phyloP scores from a whole-genome alignment of 2,888 invertebrate species.

The Penaeus monodon region DNA sequence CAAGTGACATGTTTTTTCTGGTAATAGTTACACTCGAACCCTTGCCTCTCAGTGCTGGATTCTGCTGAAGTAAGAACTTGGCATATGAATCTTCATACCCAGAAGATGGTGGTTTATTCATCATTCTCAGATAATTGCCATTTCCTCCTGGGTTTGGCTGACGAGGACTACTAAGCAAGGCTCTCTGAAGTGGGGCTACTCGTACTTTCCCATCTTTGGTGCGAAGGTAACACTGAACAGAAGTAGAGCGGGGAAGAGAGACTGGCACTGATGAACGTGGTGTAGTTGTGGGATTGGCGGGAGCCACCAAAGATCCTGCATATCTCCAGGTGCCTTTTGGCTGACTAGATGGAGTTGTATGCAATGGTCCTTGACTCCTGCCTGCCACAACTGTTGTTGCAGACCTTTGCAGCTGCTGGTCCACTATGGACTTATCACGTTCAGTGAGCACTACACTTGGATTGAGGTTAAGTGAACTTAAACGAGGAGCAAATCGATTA shows the following conservation, averaged over 20 bases:
- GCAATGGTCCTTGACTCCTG: conserved; percentile 10
- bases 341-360: conserved; percentile 47
- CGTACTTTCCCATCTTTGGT: conserved; percentile 52
- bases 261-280: conserved; percentile 25
- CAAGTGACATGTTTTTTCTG: conserved; percentile 57
- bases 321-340: conserved; percentile 50
- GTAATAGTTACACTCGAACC: conserved; percentile 49
- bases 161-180: conserved; percentile 20
- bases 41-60: conserved; percentile 22
- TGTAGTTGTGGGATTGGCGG: conserved; percentile 32
- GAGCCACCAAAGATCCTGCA: conserved; percentile 52
- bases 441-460: conserved; percentile 71
- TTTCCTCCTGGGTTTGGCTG: conserved; percentile 38
- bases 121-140: conserved; percentile 29
- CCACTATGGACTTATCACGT: conserved; percentile 66
- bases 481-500: conserved; percentile 68
- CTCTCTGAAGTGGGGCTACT: conserved; percentile 44
- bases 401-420: conserved; percentile 30
- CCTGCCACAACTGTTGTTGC: conserved; percentile 47
- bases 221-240: conserved; percentile 55
- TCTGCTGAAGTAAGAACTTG: conserved; percentile 58
- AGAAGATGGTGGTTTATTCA: conserved; percentile 40
- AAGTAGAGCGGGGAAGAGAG: conserved; percentile 38
- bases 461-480: conserved; percentile 71
- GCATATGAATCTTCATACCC: conserved; percentile 60